Percentiles rank a stretch among this genome's conserved stretches.
These are phyloP conservation scores for Globia sparganii DNA, from an alignment of 2,888 invertebrate species.

Conservation along the genomic window DNA sequence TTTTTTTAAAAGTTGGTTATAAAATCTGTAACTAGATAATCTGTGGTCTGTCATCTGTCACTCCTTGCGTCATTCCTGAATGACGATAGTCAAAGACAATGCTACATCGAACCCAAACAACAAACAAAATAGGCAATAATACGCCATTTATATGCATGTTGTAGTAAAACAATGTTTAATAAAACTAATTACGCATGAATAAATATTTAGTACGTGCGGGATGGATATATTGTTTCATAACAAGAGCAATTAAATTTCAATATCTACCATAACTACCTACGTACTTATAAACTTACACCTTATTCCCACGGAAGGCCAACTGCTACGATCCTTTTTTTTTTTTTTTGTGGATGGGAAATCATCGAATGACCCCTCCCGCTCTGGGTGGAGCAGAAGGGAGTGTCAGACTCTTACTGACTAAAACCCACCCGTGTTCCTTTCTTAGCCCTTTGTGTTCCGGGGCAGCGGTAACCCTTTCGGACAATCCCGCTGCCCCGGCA, in stretches of 20 bases:
- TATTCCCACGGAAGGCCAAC: too few species aligned
- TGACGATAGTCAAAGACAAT: constrained; percentile 32
- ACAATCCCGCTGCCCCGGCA: too few species aligned
- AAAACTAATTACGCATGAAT: constrained; percentile 37
- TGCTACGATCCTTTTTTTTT: too few species aligned
- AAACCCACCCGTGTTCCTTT: too few species aligned
- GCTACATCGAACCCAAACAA: constrained; percentile 14
- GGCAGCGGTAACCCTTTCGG: too few species aligned
- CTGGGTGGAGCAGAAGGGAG: too few species aligned
- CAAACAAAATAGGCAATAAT: constrained; percentile 34
- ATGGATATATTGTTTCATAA: constrained; percentile 5
- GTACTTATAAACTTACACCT: too few species aligned
- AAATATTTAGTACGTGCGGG: background rate
- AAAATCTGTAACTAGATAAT: background rate
- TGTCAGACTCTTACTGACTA: too few species aligned
- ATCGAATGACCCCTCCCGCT: too few species aligned
- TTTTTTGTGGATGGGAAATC: too few species aligned
- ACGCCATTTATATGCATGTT: constrained; percentile 44
- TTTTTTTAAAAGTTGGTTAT: background rate
- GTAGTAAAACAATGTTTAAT: constrained; percentile 44
- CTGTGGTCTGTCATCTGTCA: constrained; percentile 13
- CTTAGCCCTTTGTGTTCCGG: too few species aligned
- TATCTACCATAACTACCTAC: too few species aligned
- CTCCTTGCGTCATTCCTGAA: constrained; percentile 15
- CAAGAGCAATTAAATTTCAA: background rate